Evolutionary conservation across 2,888 invertebrate genomes (phyloP), one percentile per base, ranked within the genome.

Genomic region (Leuctra nigra): DNA sequence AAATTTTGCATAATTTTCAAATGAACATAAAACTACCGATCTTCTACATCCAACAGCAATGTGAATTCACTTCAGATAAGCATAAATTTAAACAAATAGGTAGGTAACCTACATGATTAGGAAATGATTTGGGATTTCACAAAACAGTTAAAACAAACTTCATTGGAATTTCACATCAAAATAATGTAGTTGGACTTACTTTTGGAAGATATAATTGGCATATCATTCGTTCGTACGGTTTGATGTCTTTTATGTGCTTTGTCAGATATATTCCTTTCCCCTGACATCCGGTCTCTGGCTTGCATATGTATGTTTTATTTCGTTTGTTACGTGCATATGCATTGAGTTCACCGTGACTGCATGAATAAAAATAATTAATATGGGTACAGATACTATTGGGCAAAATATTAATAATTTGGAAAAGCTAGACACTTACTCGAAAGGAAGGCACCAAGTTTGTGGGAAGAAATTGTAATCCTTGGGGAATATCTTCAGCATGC

Each of bases 401-500:
- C n/a, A n/a, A n/a, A 6, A 7, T 7, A 11, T 29, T 7, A 29
- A 29, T 29, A 29, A 29, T 29, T 6, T 29, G 11, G 6, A 7
- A 29, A 7, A 29, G 29, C 11, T 29, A 29, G 29, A 29, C n/a
- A 76, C 83, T 80, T 75, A 89, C 89, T 93, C 92, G 18, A 91
- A 87, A 23, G 95, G 94, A 63, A 95, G 79, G 71, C 91, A 90
- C 93, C 94, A 95, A 7, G 93, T 91, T 75, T 88, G 91, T 1
- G 95, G 94, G 70, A 91, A 94, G 69, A 94, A 90, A 68, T 87
- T 88, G 70, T 93, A 95, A 62, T 94, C 93, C 65, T 85, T 85
- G 0, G 93, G 91, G 71, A 90, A 94, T 56, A 89, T 75, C 71
- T 89, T 86, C 60, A 85, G 78, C 93, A 94, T 93, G 63, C 92